Evolutionary conservation across 1,140 invertebrate genomes (phyloP), one percentile per base, ranked within the genome.

Genomic region (Vanessa atalanta): DNA sequence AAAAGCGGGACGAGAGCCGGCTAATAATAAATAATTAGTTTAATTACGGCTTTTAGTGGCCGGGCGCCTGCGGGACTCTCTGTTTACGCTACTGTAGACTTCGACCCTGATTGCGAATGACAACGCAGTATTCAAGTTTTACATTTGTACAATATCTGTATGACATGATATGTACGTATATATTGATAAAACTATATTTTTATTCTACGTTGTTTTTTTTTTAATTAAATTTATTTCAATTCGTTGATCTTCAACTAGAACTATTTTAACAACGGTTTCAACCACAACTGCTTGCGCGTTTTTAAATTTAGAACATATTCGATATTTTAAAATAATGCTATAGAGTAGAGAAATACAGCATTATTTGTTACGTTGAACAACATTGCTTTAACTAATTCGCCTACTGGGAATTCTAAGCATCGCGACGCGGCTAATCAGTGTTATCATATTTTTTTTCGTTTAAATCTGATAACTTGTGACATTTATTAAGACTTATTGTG

Each of bases 11-110:
- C 75, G 81, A 84, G 85, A 85, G 83, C 78, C 75, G 69, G 72
- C 73, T 91, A 90, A 89, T 91, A 86, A 88, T 85, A 79, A 88
- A 87, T 89, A 88, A 90, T 90, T 88, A 88, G 83, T 88, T 89
- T 88, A 91, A 89, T 90, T 91, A 85, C 77, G 65, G 86, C 88
- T 90, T 89, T 90, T 84, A 89, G 82, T 78, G 79, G 60, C 83
- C 80, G 85, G 63, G 82, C 78, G 84, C 76, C 80, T 82, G 82
- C 70, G 79, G 69, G 77, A 83, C 76, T 57, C 72, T 57, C 73
- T 65, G 50, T 74, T 70, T 70, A 60, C 23, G 67, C 60, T 69
- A 69, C 66, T 65, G 72, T 63, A 61, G 57, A 73, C 72, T 65
- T 65, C 8, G 70, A 60, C 70, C 64, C 31, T 75, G 73, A 70